Percentiles rank a stretch among this genome's conserved stretches.
These are phyloP conservation scores for Plodia interpunctella DNA, from an alignment of 1,140 invertebrate genomes.

Conservation along the genomic window DNA sequence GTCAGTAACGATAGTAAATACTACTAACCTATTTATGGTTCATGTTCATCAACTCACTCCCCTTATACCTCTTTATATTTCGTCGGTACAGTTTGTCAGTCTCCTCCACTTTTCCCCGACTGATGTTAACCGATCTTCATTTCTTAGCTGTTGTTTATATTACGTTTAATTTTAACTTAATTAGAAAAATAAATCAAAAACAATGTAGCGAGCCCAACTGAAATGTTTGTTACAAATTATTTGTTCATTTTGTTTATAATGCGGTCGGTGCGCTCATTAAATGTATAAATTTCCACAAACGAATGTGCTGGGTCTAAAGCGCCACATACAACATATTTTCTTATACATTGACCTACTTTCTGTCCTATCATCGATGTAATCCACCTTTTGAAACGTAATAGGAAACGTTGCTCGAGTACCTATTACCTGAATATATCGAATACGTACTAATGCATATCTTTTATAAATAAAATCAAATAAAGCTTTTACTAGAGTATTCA, in stretches of 20 bases:
- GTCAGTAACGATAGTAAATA: too few species aligned
- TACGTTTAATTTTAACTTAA: too few species aligned
- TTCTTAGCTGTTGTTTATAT: too few species aligned
- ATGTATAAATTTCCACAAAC: not conserved
- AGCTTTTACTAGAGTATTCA: not conserved
- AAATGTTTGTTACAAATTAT: too few species aligned
- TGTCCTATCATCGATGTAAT: conserved; percentile 30
- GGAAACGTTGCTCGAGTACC: conserved; percentile 18
- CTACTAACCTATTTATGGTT: too few species aligned
- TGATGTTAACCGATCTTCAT: too few species aligned
- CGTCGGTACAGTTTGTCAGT: too few species aligned
- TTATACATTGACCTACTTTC: conserved; percentile 36
- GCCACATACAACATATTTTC: conserved; percentile 16
- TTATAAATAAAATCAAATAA: conserved; percentile 5
- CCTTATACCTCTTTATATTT: too few species aligned
- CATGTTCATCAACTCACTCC: too few species aligned
- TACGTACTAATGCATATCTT: not conserved
- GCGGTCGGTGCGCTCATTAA: not conserved
- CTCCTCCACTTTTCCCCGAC: too few species aligned
- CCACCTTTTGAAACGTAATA: conserved; percentile 29
- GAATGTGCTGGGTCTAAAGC: not conserved
- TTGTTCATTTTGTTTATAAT: not conserved
- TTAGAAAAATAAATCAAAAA: too few species aligned
- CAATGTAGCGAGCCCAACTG: too few species aligned
- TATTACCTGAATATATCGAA: not conserved